Evolutionary conservation across 1,140 invertebrate species (phyloP).

Genomic region (Drosophila punjabiensis): DNA sequence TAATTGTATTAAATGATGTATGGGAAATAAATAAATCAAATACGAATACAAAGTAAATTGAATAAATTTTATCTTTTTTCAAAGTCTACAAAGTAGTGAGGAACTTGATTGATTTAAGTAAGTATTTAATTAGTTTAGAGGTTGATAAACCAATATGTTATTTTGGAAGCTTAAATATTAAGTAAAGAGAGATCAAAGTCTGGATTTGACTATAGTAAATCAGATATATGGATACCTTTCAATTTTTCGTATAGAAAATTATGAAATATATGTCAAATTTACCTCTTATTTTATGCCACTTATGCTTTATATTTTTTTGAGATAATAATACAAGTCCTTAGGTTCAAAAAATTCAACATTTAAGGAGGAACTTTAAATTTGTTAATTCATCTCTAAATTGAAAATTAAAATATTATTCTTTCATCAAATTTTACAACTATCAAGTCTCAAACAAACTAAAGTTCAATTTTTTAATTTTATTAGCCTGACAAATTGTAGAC

Average conservation of each 20-base stretch:
- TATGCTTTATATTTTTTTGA: no score
- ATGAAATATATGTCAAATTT: background rate
- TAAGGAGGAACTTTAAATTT: no score
- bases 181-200: background rate
- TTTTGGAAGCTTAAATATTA: background rate
- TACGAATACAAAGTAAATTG: slow-evolving; percentile 8
- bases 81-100: background rate
- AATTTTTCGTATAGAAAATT: background rate
- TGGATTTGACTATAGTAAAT: no score
- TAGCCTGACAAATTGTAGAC: background rate
- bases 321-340: no score
- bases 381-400: no score
- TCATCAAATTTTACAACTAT: no score
- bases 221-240: background rate
- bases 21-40: slow-evolving; percentile 60
- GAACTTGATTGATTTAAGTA: background rate
- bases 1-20: slow-evolving; percentile 81
- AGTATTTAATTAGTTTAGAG: background rate
- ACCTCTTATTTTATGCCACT: no score
- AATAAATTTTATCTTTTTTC: no score
- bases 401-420: no score
- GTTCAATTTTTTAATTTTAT: background rate
- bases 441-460: background rate
- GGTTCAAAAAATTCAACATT: no score
- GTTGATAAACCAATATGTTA: background rate